Evolutionary conservation across 2,888 invertebrate genomes (phyloP).

Genomic region (Rotaria macrura): DNA sequence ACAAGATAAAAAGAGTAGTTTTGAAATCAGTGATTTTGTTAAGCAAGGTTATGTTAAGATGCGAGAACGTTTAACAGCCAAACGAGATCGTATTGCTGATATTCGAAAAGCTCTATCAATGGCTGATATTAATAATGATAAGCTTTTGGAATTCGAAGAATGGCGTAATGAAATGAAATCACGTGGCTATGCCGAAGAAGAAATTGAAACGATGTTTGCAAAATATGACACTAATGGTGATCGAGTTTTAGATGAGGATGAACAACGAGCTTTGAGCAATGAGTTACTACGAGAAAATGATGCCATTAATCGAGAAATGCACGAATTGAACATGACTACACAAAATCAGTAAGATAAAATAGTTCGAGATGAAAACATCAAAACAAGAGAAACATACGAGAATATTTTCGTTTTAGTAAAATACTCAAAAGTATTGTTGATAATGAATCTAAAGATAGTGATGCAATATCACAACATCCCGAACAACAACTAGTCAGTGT

Average conservation of each 20-base stretch:
- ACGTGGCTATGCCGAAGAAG: conserved; percentile 55
- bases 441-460: neutral
- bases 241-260: conserved; percentile 43
- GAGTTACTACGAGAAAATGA: conserved; percentile 44
- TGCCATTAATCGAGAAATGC: conserved; percentile 22
- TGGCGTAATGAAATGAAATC: conserved; percentile 45
- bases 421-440: neutral
- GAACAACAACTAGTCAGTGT: conserved; percentile 16
- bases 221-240: conserved; percentile 36
- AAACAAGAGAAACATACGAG: too few species aligned
- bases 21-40: conserved; percentile 54
- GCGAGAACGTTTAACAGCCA: conserved; percentile 46
- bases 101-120: conserved; percentile 45
- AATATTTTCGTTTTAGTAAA: neutral
- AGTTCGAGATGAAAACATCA: neutral
- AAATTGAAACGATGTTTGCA: conserved; percentile 39
- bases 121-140: conserved; percentile 42
- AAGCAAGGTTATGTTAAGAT: conserved; percentile 50
- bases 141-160: conserved; percentile 41
- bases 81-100: conserved; percentile 45
- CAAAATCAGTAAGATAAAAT: neutral
- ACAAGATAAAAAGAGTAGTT: conserved; percentile 47
- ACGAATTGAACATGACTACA: conserved; percentile 14
- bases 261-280: conserved; percentile 43
- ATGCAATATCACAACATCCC: neutral